Conservation (phyloP, 2,113 vertebrate genomes). For the Ardeotis arabs region DNA sequence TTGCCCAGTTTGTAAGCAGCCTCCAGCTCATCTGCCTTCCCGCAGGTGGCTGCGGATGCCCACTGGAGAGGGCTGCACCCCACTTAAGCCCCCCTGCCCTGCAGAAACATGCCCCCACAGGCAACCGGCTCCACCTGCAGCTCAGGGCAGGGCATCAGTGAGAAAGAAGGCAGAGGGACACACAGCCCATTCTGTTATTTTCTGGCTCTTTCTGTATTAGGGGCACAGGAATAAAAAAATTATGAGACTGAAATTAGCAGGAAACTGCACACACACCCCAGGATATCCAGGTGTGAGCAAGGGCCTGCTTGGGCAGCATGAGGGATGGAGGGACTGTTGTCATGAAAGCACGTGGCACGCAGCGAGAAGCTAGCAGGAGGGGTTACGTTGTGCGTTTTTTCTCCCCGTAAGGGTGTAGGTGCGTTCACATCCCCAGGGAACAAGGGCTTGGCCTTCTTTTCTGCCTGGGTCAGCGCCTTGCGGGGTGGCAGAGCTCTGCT, state of each 20-base stretch:
- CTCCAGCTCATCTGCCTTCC: background rate
- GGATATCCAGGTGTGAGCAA: background rate
- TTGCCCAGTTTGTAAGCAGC: background rate
- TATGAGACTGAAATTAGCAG: background rate
- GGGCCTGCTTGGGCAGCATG: background rate
- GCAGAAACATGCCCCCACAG: accelerated
- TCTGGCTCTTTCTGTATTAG: background rate
- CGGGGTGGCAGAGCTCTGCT: background rate
- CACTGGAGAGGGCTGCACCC: background rate
- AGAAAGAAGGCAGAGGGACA: background rate
- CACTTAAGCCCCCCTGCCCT: background rate
- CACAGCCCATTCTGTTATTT: background rate
- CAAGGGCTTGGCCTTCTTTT: background rate
- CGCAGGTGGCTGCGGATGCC: background rate
- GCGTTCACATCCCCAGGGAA: background rate
- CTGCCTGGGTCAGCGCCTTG: background rate
- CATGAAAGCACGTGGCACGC: background rate
- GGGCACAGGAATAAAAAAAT: background rate
- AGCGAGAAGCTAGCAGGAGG: background rate
- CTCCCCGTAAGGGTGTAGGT: background rate
- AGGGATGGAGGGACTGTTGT: background rate
- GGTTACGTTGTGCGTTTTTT: background rate
- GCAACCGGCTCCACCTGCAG: background rate
- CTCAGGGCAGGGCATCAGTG: background rate
- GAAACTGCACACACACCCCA: background rate